A percentile compares a stretch with the other conserved stretches of the same genome.
These are phyloP conservation scores for Solenodon paradoxus DNA, from an alignment of 2,113 vertebrate genomes.

Conservation along the genomic window DNA sequence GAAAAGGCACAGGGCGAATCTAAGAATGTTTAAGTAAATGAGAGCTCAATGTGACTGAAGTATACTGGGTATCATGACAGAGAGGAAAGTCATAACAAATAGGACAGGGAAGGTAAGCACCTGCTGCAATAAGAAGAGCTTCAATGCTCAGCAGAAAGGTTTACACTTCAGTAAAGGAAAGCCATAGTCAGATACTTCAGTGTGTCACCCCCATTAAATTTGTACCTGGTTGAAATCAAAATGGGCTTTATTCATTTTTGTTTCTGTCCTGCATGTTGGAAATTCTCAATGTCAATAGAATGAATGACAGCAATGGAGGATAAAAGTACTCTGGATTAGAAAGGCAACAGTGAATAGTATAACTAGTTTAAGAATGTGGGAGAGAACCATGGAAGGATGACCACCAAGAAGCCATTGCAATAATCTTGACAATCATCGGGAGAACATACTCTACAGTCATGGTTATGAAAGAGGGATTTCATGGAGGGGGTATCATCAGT, in stretches of 20 bases:
- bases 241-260: not conserved
- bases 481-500: not conserved
- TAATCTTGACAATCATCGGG: not conserved
- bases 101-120: not conserved
- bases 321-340: not conserved
- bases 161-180: not conserved
- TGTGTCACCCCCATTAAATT: not conserved
- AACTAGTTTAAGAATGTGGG: not conserved
- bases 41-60: not conserved
- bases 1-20: not conserved
- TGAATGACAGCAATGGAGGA: not conserved
- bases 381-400: not conserved
- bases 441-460: not conserved
- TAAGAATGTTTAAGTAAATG: not conserved
- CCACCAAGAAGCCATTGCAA: not conserved
- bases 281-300: not conserved
- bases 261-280: not conserved
- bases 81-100: not conserved
- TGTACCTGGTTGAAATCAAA: not conserved
- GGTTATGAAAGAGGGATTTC: not conserved
- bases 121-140: not conserved
- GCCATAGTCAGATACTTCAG: not conserved
- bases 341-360: not conserved
- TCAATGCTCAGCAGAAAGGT: not conserved
- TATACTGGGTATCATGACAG: not conserved